Evolutionary conservation across 2,797 vertebrate genomes (phyloP), one percentile per base, ranked within the genome.

Genomic region (Sebastes trivittatus): DNA sequence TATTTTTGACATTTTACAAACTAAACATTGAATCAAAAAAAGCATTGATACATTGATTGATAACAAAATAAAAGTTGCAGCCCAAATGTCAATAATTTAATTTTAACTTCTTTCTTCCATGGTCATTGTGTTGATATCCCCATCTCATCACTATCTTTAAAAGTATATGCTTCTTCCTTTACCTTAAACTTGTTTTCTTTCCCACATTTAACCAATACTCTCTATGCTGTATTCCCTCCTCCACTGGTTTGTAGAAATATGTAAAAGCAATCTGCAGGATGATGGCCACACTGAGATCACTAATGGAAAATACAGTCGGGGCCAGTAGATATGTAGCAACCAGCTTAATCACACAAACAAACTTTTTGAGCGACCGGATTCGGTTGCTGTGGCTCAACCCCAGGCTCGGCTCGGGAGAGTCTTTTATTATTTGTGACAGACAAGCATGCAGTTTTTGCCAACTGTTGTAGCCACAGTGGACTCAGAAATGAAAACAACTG

Each of bases 391-490:
- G 80, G 71, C 72, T 81, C 62, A 62, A 34, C 54, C 66, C 58
- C 3, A 20, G 16, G 49, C 20, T 11, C 42, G 71, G 30, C 61
- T 72, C 8, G 7, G 71, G 11, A 73, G 68, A 76, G 58, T 82
- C 77, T 83, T 55, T 52, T 82, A 84, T 90, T 79, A 79, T 89
- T 87, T 69, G 72, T 68, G 81, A 88, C 64, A 76, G 85, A 80
- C 69, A 82, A 85, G 75, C 71, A 87, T 89, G 87, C 81, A 75
- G 75, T 82, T 88, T 85, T 87, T 86, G 88, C 91, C 91, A 88
- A 84, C 62, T 79, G 49, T 89, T 88, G 76, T 87, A 72, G 66
- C 83, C 90, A 72, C 89, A 80, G 58, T 70, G 22, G 60, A 67
- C 81, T 82, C 42, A 46, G 77, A 84, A 90, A 87, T 82, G 83